phyloP scores from a whole-genome alignment of 2,113 vertebrate species.

The Notarius lentiginosus region DNA sequence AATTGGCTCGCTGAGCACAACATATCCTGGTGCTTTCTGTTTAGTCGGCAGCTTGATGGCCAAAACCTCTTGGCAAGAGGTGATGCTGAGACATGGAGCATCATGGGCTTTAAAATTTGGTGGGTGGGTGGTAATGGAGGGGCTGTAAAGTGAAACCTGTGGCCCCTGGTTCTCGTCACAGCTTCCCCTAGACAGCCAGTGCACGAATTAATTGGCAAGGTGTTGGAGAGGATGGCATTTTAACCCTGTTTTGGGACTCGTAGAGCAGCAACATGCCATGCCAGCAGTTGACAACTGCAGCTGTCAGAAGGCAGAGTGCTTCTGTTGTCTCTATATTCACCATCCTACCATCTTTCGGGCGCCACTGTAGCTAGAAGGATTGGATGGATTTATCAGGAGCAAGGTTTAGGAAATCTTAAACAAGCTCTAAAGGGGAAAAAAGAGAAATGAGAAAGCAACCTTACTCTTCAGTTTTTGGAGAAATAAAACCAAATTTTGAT shows the following conservation, averaged over 20 bases:
- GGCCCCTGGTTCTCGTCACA: constrained; percentile 64
- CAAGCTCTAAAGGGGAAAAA: background rate
- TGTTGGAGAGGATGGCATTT: constrained; percentile 88
- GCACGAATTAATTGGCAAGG: constrained; percentile 86
- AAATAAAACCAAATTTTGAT: background rate
- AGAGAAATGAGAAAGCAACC: background rate
- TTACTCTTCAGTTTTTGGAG: background rate
- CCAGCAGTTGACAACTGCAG: constrained; percentile 91
- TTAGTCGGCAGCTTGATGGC: constrained; percentile 49
- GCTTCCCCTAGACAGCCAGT: constrained; percentile 78
- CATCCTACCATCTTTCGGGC: constrained; percentile 20
- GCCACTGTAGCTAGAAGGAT: background rate
- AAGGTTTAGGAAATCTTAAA: background rate
- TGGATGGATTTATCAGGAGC: background rate
- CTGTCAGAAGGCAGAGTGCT: constrained; percentile 78
- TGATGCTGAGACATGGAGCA: constrained; percentile 57
- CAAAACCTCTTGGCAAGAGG: constrained; percentile 45
- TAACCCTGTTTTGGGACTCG: constrained; percentile 88
- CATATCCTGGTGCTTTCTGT: constrained; percentile 51
- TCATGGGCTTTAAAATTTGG: constrained; percentile 70
- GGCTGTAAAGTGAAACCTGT: constrained; percentile 73
- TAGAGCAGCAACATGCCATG: constrained; percentile 81
- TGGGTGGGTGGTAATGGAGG: constrained; percentile 75
- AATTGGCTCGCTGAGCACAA: constrained; percentile 31
- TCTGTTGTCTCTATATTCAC: constrained; percentile 61